phyloP scores from a whole-genome alignment of 2,797 vertebrate genomes.

The Squalus acanthias region DNA sequence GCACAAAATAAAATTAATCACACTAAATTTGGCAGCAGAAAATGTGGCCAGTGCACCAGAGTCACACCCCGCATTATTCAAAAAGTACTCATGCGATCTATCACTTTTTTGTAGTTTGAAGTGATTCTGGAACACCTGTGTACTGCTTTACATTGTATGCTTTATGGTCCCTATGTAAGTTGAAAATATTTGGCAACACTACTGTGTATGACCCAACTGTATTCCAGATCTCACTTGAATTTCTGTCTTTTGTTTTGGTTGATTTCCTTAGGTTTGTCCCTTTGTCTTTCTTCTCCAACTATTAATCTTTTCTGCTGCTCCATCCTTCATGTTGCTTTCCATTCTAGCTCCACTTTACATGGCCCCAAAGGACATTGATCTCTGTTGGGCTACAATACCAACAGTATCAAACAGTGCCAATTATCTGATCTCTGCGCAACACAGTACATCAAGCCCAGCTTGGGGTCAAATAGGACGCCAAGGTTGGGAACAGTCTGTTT shows the following conservation, averaged over 20 bases:
- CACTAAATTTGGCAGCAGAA: constrained; percentile 13
- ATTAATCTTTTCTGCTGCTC: not conserved
- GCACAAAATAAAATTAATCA: not conserved
- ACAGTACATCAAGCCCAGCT: not conserved
- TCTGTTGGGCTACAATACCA: not conserved
- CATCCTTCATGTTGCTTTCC: not conserved
- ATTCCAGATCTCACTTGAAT: not conserved
- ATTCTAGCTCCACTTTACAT: not conserved
- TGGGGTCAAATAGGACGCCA: not conserved
- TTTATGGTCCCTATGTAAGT: not conserved
- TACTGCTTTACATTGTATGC: not conserved
- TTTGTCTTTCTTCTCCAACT: too few relatives aligned
- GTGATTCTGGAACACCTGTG: not conserved
- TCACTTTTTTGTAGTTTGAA: not conserved
- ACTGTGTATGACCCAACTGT: not conserved
- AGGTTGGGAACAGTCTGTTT: not conserved
- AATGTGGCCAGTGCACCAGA: not conserved
- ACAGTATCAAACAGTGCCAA: not conserved
- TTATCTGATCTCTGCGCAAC: not conserved
- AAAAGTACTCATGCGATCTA: not conserved
- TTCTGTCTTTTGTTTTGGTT: not conserved
- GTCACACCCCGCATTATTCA: not conserved
- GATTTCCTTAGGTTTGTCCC: not conserved
- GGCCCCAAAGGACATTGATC: not conserved
- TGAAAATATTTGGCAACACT: not conserved